phyloP scores from a whole-genome alignment of 2,888 invertebrate genomes.

The Heliconius hortense region DNA sequence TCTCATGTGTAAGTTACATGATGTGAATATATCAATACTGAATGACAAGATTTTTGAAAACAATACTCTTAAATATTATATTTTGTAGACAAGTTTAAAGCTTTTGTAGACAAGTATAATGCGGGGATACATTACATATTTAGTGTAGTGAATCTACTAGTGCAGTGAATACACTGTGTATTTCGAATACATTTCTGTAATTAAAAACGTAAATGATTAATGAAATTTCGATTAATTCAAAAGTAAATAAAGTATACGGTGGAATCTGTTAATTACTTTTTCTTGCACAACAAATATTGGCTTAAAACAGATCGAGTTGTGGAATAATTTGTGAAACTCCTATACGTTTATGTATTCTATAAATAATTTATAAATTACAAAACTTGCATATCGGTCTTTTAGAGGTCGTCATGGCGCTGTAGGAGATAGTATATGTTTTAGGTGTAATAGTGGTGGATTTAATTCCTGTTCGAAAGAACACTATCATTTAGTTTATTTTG shows the following conservation, averaged over 20 bases:
- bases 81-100: too few species aligned
- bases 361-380: not conserved
- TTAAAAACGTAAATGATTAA: not conserved
- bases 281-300: slow-evolving; percentile 10
- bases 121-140: too few species aligned
- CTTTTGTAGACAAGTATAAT: too few species aligned
- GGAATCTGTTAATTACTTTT: slow-evolving; percentile 12
- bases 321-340: not conserved
- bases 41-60: too few species aligned
- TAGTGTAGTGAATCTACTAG: too few species aligned
- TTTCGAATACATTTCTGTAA: not conserved
- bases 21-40: too few species aligned
- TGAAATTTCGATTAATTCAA: not conserved
- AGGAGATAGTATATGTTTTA: not conserved
- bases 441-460: too few species aligned
- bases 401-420: not conserved
- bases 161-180: too few species aligned
- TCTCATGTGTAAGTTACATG: too few species aligned
- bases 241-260: slow-evolving; percentile 11
- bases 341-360: not conserved
- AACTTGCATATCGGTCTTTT: not conserved
- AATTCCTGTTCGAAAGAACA: too few species aligned
- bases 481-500: too few species aligned
- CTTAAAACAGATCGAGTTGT: not conserved
- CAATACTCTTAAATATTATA: too few species aligned